phyloP scores from a whole-genome alignment of 1,140 invertebrate genomes.

The Pinna nobilis region DNA sequence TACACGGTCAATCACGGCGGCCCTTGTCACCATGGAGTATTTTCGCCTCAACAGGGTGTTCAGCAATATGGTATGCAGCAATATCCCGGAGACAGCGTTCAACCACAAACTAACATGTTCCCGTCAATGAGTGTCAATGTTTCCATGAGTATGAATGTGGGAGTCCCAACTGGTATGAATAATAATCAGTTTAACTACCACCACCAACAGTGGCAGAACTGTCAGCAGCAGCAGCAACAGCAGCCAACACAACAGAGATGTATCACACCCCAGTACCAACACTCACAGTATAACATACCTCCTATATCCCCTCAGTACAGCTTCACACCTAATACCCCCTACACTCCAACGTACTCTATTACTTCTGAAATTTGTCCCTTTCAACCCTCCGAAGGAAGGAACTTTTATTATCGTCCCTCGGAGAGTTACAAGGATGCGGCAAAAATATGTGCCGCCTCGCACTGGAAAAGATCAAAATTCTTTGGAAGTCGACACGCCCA shows the following conservation, averaged over 20 bases:
- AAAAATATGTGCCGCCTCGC: constrained; percentile 50
- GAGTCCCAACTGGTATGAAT: constrained; percentile 77
- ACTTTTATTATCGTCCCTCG: constrained; percentile 49
- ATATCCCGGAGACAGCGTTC: constrained; percentile 27
- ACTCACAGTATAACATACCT: constrained; percentile 37
- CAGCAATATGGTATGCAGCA: constrained; percentile 58
- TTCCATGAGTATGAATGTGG: constrained; percentile 98
- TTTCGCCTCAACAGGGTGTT: constrained; percentile 72
- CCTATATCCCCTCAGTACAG: constrained; percentile 58
- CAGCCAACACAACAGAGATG: constrained; percentile 34
- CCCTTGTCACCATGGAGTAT: constrained; percentile 54
- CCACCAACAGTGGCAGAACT: constrained; percentile 55
- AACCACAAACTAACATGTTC: constrained; percentile 76
- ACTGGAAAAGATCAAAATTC: constrained; percentile 60
- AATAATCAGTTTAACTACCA: constrained; percentile 57
- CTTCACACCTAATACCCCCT: constrained; percentile 38
- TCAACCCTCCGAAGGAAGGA: constrained; percentile 38
- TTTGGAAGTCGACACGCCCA: constrained; percentile 75
- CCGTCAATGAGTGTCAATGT: constrained; percentile 96
- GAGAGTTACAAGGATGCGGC: constrained; percentile 57
- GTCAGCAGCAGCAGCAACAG: constrained; percentile 50
- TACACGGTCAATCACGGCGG: constrained; percentile 59
- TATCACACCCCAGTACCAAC: constrained; percentile 43
- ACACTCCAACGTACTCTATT: constrained; percentile 80
- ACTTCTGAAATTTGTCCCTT: constrained; percentile 81